A percentile compares a stretch with the other conserved stretches of the same genome.
Conservation (phyloP, 2,113 vertebrate species). For the Hepsetus odoe region DNA sequence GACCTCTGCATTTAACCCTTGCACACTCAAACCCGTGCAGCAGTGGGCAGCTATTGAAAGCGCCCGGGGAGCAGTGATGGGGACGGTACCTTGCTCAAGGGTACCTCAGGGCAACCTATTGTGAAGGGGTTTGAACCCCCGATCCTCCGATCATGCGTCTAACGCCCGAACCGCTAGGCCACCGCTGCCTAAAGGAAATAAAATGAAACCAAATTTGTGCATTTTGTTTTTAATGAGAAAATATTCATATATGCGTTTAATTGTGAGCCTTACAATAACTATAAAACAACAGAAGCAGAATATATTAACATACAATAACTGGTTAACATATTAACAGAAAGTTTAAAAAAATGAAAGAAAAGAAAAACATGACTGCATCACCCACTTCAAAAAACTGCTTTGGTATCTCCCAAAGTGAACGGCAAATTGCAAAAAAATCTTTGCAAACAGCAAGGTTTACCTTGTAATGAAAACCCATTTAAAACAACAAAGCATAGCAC, state of each 20-base stretch:
- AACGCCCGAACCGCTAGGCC: no score
- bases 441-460: conserved; percentile 23
- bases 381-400: conserved; percentile 52
- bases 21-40: no score
- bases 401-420: conserved; percentile 22
- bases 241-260: conserved; percentile 90
- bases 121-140: no score
- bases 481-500: conserved; percentile 61
- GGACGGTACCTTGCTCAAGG: no score
- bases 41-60: no score
- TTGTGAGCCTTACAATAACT: conserved; percentile 87
- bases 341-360: conserved; percentile 64
- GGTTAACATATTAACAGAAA: conserved; percentile 85
- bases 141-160: no score
- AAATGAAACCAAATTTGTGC: conserved; percentile 28
- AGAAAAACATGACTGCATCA: conserved; percentile 41
- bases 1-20: no score
- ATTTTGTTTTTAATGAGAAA: conserved; percentile 96
- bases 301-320: conserved; percentile 85
- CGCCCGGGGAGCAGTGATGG: no score
- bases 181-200: no score
- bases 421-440: conserved; percentile 23
- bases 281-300: conserved; percentile 87
- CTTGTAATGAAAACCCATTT: conserved; percentile 58
- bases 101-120: no score